These are phyloP conservation scores for Lissocephala sabroskyi DNA, from an alignment of 2,888 invertebrate species.

Conservation along the genomic window DNA sequence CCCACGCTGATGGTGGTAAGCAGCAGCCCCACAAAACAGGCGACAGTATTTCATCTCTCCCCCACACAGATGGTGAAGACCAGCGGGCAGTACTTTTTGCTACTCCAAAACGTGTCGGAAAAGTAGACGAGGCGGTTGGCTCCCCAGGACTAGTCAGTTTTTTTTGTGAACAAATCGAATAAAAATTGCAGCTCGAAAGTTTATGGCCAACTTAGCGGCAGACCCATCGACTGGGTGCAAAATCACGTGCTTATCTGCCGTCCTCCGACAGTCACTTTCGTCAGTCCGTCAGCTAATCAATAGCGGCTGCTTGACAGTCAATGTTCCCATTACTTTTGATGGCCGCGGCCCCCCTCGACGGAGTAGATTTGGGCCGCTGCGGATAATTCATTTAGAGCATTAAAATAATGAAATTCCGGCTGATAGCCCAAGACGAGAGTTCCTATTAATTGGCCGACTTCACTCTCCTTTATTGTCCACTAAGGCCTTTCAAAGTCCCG, in stretches of 20 bases:
- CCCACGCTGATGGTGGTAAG: constrained; percentile 61
- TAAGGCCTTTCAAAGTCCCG: no score
- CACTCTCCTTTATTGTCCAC: constrained; percentile 19
- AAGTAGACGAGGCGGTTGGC: no score
- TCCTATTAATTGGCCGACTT: constrained; percentile 21
- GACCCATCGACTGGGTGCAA: neutral
- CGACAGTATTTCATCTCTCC: no score
- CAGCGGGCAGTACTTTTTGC: constrained; percentile 64
- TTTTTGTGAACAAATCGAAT: neutral
- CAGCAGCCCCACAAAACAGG: neutral
- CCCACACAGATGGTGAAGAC: constrained; percentile 62
- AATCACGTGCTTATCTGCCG: constrained; percentile 7
- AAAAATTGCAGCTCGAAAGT: constrained; percentile 3
- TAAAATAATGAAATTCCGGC: constrained; percentile 57
- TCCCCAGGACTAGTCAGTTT: no score
- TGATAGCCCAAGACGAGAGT: constrained; percentile 38
- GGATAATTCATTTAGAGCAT: constrained; percentile 49
- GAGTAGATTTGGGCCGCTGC: constrained; percentile 3
- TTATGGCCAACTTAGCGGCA: no score
- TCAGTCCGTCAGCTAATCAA: constrained; percentile 22
- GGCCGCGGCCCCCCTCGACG: constrained; percentile 1
- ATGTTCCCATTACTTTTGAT: constrained; percentile 33
- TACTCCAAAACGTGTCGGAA: constrained; percentile 52
- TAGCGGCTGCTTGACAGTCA: constrained; percentile 5
- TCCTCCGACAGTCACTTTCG: neutral